A percentile compares a stretch with the other conserved stretches of the same genome.
Evolutionary conservation across 2,113 vertebrate genomes (phyloP).

Genomic region (Ivindomyrus marchei): DNA sequence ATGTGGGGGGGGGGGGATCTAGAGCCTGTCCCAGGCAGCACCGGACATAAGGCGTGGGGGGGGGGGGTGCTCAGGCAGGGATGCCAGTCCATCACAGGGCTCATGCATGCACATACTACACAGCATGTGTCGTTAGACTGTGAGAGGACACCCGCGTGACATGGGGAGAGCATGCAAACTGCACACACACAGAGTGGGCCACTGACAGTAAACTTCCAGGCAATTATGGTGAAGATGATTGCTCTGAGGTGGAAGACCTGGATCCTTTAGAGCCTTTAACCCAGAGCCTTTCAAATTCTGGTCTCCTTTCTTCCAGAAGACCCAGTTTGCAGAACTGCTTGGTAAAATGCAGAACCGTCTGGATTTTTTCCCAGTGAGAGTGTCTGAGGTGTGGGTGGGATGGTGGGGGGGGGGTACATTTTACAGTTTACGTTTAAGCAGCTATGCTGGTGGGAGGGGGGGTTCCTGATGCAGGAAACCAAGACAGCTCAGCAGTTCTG

Average conservation of each 20-base stretch:
- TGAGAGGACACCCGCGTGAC: not conserved
- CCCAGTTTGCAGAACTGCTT: not conserved
- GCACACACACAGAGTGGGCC: not conserved
- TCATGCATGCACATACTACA: not conserved
- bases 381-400: not conserved
- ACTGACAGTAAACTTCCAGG: not conserved
- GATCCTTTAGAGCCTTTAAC: not conserved
- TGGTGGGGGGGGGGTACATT: not conserved
- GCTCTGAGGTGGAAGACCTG: not conserved
- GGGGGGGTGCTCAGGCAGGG: not conserved
- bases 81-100: not conserved
- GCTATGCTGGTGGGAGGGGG: not conserved
- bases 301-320: not conserved
- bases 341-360: not conserved
- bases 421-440: not conserved
- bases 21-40: not conserved
- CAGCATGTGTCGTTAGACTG: not conserved
- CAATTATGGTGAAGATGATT: not conserved
- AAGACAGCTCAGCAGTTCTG: not conserved
- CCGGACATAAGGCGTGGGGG: not conserved
- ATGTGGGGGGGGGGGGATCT: not conserved
- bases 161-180: not conserved
- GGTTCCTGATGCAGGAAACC: not conserved
- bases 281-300: not conserved
- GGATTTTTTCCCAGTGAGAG: not conserved